Evolutionary conservation across 2,888 invertebrate species (phyloP).

Genomic region (Epistrophe grossulariae): DNA sequence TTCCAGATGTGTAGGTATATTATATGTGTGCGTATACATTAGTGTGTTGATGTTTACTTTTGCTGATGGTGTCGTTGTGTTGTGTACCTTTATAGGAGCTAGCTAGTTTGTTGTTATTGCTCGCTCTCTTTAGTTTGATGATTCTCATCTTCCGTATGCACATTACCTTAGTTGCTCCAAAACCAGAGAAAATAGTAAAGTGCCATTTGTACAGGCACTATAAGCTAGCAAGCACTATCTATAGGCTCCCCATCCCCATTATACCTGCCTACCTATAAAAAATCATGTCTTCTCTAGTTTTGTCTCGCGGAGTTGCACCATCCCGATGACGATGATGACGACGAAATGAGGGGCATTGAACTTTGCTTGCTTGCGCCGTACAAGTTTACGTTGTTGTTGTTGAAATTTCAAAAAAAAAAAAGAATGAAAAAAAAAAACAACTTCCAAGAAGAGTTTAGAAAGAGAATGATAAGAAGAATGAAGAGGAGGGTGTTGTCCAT

Average conservation of each 20-base stretch:
- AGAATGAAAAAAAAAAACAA: not conserved
- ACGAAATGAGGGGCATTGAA: conserved; percentile 15
- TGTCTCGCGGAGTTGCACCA: conserved; percentile 67
- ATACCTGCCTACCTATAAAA: not conserved
- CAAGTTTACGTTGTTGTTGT: conserved; percentile 30
- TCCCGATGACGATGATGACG: conserved; percentile 16
- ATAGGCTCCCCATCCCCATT: conserved; percentile 12
- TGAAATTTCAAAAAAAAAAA: not conserved
- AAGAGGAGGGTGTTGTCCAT: conserved; percentile 11
- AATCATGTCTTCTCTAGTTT: conserved; percentile 46
- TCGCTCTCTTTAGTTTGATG: conserved; percentile 31
- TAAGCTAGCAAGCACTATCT: not conserved
- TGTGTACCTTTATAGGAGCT: conserved; percentile 37
- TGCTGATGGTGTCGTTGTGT: not conserved
- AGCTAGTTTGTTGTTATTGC: conserved; percentile 44
- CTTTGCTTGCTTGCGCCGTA: conserved; percentile 35
- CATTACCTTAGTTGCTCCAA: conserved; percentile 39
- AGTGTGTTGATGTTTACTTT: conserved; percentile 37
- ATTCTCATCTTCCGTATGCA: conserved; percentile 51
- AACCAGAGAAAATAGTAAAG: conserved; percentile 58
- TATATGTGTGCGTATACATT: conserved; percentile 28
- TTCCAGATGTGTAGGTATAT: not conserved
- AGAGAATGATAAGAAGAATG: not conserved
- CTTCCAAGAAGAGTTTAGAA: conserved; percentile 11
- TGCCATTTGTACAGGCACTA: conserved; percentile 52